These are phyloP conservation scores for Verasper variegatus DNA, from an alignment of 2,113 vertebrate species.

Conservation along the genomic window DNA sequence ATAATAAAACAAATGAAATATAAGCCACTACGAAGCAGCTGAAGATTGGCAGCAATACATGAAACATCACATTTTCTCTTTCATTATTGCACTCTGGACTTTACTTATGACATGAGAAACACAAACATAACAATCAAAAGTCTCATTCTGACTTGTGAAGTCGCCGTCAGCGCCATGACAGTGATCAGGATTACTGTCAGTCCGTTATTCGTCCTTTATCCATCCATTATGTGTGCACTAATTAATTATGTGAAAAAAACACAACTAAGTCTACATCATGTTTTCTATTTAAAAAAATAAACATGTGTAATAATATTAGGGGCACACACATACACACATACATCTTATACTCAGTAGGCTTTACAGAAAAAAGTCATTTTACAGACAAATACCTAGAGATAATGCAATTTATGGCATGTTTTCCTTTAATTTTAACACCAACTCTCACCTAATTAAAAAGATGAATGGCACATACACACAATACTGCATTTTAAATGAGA, in stretches of 20 bases:
- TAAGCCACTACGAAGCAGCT: neutral
- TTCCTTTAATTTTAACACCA: neutral
- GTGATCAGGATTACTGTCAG: slow-evolving; percentile 1
- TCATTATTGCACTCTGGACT: slow-evolving; percentile 11
- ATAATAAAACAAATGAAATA: slow-evolving; percentile 2
- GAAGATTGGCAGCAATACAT: neutral
- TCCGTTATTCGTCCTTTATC: slow-evolving; percentile 8
- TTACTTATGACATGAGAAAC: neutral
- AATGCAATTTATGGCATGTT: neutral
- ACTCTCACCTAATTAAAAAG: neutral
- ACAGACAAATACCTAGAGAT: neutral
- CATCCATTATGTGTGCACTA: neutral
- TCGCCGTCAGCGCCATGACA: slow-evolving; percentile 48
- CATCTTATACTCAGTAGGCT: neutral
- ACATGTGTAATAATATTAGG: neutral
- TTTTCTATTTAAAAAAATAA: slow-evolving; percentile 1
- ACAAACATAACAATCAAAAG: slow-evolving; percentile 18
- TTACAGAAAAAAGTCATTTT: neutral
- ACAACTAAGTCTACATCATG: neutral
- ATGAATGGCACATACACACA: slow-evolving; percentile 7
- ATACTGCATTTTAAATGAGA: slow-evolving; percentile 8
- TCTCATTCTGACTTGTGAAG: slow-evolving; percentile 59
- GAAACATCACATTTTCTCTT: neutral
- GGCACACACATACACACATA: neutral
- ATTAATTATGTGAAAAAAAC: slow-evolving; percentile 8